Evolutionary conservation across 2,113 vertebrate genomes (phyloP).

Genomic region (Bubo bubo): DNA sequence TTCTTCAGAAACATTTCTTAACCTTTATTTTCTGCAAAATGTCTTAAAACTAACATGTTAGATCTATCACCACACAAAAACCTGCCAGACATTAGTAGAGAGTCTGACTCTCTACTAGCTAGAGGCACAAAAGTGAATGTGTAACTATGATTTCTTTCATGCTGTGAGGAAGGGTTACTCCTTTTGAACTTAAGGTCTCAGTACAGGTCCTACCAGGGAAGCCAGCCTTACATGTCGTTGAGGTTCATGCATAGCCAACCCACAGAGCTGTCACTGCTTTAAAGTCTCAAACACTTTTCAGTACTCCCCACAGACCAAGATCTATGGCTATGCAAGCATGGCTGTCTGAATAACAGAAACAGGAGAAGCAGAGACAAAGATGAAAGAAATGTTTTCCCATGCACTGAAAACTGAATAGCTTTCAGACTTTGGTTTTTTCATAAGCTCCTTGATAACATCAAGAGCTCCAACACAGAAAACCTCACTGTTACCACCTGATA

Average conservation of each 20-base stretch:
- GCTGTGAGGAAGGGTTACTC: not conserved
- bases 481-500: not conserved
- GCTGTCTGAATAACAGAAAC: not conserved
- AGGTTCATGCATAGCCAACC: not conserved
- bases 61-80: not conserved
- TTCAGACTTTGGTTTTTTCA: not conserved
- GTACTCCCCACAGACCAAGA: not conserved
- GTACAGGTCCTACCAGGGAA: not conserved
- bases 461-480: not conserved
- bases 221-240: not conserved
- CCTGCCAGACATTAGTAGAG: not conserved
- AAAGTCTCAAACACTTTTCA: not conserved
- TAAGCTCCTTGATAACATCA: not conserved
- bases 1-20: not conserved
- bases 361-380: not conserved
- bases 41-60: not conserved
- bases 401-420: not conserved
- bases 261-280: not conserved
- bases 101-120: not conserved
- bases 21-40: not conserved
- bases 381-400: not conserved
- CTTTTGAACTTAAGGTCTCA: not conserved
- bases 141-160: not conserved
- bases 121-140: not conserved
- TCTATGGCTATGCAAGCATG: not conserved